Base-by-base conservation (phyloP, 1,140 invertebrate species). In the Bombus vancouverensis region DNA sequence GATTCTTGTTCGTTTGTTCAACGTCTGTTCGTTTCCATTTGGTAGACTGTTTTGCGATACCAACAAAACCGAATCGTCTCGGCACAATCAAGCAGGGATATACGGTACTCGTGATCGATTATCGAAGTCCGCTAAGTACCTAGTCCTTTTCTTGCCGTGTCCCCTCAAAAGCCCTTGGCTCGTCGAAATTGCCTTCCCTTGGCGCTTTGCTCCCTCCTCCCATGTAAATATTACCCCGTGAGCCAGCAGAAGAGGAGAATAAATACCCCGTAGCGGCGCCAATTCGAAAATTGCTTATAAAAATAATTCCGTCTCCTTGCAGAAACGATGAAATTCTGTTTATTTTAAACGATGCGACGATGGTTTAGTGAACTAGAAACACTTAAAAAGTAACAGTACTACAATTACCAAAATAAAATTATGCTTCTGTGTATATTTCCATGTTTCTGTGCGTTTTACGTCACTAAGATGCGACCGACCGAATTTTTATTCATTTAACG, bases 41-140 rank as follows among this genome's bases (percentile, higher is more conserved):
- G 28, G 22, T n/a, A 8, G 66, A 81, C 77, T 28, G 75, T 75
- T 83, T 32, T 15, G 18, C 25, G 2, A 47, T n/a, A n/a, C 28
- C n/a, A 32, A n/a, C 5, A 25, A 71, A 73, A 62, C 3, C 15
- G 37, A 32, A 42, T 25, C 59, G 57, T 66, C 76, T 32, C 53
- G 53, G 3, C 68, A 57, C 39, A 10, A 59, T 71, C 28, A 39
- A 25, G 34, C 74, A n/a, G 44, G 73, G 37, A 79, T 85, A 81
- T 73, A 71, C 70, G 28, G n/a, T 42, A 82, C 57, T 85, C 37
- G 32, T 74, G 47, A 89, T 89, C 83, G 83, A 89, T 89, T 86
- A 89, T 88, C 83, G 79, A 89, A 89, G 57, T 83, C 62, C 75
- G 34, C 18, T 76, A 89, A 86, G 78, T 71, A 82, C 22, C 74